phyloP scores from a whole-genome alignment of 2,888 invertebrate species.

The Pedicia rivosa region DNA sequence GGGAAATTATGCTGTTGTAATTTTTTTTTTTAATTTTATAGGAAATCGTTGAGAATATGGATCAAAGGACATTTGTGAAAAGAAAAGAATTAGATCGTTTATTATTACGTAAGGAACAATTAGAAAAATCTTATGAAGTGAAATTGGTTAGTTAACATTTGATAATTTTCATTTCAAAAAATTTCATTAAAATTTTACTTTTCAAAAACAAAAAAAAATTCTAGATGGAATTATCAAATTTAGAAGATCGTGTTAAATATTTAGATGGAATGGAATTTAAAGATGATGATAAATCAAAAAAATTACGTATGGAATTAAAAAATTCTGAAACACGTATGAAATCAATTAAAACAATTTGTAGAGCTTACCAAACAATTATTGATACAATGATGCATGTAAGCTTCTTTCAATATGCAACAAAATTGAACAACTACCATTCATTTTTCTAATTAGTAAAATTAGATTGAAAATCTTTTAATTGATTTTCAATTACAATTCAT shows the following conservation, averaged over 20 bases:
- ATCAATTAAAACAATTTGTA: constrained; percentile 24
- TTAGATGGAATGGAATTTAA: constrained; percentile 21
- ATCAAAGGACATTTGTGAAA: constrained; percentile 26
- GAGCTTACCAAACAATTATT: constrained; percentile 24
- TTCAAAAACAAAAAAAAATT: not conserved
- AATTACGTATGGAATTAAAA: constrained; percentile 22
- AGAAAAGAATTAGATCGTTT: constrained; percentile 27
- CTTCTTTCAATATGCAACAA: too few relatives aligned
- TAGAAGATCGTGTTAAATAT: constrained; percentile 26
- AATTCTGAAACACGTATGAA: constrained; percentile 25
- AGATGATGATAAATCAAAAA: constrained; percentile 21
- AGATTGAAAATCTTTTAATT: too few relatives aligned
- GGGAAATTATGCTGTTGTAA: not conserved
- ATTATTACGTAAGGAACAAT: constrained; percentile 17
- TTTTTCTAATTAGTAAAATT: too few relatives aligned
- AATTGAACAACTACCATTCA: too few relatives aligned
- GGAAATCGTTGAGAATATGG: constrained; percentile 24
- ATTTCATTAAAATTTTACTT: not conserved
- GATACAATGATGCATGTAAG: constrained; percentile 11
- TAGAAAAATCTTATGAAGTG: constrained; percentile 18
- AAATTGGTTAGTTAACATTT: constrained; percentile 18
- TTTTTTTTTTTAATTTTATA: not conserved
- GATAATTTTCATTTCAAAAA: not conserved
- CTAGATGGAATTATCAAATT: constrained; percentile 18
- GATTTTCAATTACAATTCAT: too few relatives aligned